These are phyloP conservation scores for Hyles lineata DNA, from an alignment of 2,888 invertebrate species.

Conservation along the genomic window DNA sequence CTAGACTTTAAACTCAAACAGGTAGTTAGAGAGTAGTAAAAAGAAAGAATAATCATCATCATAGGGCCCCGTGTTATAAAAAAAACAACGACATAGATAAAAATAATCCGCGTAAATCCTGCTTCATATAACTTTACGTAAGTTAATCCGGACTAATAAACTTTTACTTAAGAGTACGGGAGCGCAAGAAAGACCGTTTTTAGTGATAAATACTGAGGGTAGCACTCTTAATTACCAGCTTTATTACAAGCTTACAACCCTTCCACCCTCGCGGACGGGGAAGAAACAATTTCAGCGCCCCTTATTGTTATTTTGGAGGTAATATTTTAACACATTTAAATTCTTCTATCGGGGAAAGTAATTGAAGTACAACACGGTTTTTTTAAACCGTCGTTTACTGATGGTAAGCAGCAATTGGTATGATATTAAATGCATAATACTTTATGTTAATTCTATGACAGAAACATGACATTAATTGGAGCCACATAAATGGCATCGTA, in stretches of 20 bases:
- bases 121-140: not conserved
- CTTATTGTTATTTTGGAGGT: constrained; percentile 17
- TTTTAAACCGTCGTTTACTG: not conserved
- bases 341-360: not conserved
- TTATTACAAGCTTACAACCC: constrained; percentile 41
- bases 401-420: too few relatives aligned
- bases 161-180: constrained; percentile 16
- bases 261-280: constrained; percentile 14
- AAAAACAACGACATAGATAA: constrained; percentile 11
- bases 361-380: not conserved
- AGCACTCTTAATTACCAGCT: constrained; percentile 51
- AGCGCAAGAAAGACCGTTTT: constrained; percentile 34
- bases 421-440: too few relatives aligned
- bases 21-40: too few relatives aligned
- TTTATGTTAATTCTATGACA: too few relatives aligned
- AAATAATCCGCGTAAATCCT: constrained; percentile 13
- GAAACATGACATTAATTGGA: too few relatives aligned
- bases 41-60: too few relatives aligned
- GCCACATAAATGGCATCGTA: too few relatives aligned
- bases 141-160: constrained; percentile 20
- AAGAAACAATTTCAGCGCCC: constrained; percentile 17
- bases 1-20: too few relatives aligned
- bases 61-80: not conserved
- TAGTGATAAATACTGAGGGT: constrained; percentile 33
- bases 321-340: constrained; percentile 9